Conservation (phyloP, 2,797 vertebrate species). For the Parauchenoglanis ngamensis region DNA sequence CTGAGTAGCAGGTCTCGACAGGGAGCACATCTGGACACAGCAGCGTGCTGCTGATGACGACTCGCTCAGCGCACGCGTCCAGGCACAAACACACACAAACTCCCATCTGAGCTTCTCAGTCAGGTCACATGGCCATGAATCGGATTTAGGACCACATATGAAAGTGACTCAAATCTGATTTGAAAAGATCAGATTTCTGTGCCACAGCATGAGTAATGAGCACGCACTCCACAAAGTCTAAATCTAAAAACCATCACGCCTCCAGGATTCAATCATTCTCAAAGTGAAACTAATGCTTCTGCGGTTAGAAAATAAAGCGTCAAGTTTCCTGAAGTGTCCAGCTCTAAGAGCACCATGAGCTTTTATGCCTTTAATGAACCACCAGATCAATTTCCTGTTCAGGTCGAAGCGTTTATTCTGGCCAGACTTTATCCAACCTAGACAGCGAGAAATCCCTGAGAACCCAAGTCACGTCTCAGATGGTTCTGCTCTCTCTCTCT, state of each 20-base stretch:
- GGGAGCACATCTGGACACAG: too few species aligned
- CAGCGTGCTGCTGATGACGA: too few species aligned
- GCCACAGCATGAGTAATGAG: not conserved
- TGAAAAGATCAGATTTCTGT: not conserved
- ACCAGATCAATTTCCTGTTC: constrained; percentile 25
- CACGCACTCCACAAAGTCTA: not conserved
- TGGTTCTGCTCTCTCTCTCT: not conserved
- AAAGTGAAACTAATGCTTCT: not conserved
- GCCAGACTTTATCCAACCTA: not conserved
- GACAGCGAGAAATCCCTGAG: not conserved
- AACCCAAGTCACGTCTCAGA: not conserved
- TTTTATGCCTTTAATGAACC: constrained; percentile 45
- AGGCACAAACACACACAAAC: not conserved
- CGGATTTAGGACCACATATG: too few species aligned
- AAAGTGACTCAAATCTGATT: too few species aligned
- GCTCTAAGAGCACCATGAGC: not conserved
- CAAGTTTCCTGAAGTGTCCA: not conserved
- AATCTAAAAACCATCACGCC: not conserved
- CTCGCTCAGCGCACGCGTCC: not conserved
- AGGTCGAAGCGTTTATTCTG: not conserved
- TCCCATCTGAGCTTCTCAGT: too few species aligned
- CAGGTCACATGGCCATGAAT: too few species aligned
- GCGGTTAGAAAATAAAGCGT: not conserved
- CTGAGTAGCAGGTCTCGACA: too few species aligned
- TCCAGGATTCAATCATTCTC: not conserved